These are phyloP conservation scores for Esox niger DNA, from an alignment of 2,113 vertebrate species.

Conservation along the genomic window DNA sequence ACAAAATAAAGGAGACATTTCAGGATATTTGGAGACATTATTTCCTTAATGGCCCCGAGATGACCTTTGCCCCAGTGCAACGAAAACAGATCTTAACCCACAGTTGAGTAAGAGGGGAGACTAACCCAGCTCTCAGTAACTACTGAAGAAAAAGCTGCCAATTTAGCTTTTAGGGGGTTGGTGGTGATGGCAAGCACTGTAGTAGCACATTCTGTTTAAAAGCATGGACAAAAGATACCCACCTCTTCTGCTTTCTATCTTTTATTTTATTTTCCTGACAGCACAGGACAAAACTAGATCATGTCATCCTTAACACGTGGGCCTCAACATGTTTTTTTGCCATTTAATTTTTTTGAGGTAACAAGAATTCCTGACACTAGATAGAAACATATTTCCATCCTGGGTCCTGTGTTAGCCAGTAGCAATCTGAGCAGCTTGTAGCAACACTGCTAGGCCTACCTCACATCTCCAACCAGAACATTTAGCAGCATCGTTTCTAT, in stretches of 20 bases:
- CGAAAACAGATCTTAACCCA: constrained; percentile 49
- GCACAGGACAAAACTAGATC: not conserved
- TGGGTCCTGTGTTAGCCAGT: constrained; percentile 72
- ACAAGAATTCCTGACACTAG: constrained; percentile 77
- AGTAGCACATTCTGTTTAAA: not conserved
- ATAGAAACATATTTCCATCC: constrained; percentile 67
- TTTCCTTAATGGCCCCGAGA: constrained; percentile 62
- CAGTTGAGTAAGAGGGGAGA: constrained; percentile 41
- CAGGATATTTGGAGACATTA: constrained; percentile 63
- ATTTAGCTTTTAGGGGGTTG: not conserved
- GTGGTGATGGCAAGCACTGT: not conserved
- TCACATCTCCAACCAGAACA: constrained; percentile 35
- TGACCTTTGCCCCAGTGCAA: constrained; percentile 72
- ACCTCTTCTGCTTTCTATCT: not conserved
- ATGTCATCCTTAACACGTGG: constrained; percentile 29
- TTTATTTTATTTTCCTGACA: not conserved
- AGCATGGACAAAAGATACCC: constrained; percentile 41
- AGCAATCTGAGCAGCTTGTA: constrained; percentile 57
- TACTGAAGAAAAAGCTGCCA: constrained; percentile 36
- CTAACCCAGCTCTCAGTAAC: constrained; percentile 19
- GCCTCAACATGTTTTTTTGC: constrained; percentile 55
- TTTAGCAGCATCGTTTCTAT: constrained; percentile 54
- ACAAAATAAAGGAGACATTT: constrained; percentile 55
- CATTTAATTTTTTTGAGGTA: constrained; percentile 75
- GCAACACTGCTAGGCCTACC: constrained; percentile 23